Conservation (phyloP, 2,888 invertebrate genomes). For the Latheticus oryzae region DNA sequence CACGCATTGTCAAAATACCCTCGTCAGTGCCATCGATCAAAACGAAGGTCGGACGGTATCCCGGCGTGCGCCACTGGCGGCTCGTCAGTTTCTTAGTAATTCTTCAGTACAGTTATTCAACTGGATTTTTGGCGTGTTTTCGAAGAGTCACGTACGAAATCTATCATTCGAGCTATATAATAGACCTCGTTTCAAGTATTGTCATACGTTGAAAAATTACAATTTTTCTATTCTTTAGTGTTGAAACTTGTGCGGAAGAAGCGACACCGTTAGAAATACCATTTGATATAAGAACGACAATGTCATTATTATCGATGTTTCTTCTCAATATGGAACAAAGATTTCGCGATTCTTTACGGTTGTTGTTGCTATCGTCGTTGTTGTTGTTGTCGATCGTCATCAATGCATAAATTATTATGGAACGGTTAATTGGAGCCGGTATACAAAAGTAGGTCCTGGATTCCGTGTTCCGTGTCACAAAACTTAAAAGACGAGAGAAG, state of each 20-base stretch:
- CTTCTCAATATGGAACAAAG: conserved; percentile 18
- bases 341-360: conserved; percentile 18
- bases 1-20: conserved; percentile 1
- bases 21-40: not conserved
- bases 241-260: no score
- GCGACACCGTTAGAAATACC: conserved; percentile 41
- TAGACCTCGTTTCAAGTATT: no score
- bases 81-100: not conserved
- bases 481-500: conserved; percentile 8
- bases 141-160: conserved; percentile 37
- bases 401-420: conserved; percentile 42
- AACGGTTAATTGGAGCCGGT: conserved; percentile 40
- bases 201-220: no score
- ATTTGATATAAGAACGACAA: conserved; percentile 26
- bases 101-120: conserved; percentile 22
- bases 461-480: conserved; percentile 33
- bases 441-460: conserved; percentile 28
- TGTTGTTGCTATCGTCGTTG: no score
- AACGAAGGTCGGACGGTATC: not conserved
- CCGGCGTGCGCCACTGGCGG: no score
- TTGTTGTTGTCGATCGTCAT: conserved; percentile 25
- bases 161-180: no score
- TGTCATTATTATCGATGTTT: conserved; percentile 6
- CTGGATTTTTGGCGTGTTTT: conserved; percentile 35
- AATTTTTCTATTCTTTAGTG: no score